Conservation (phyloP, 2,888 invertebrate genomes). For the Caradrina clavipalpis region DNA sequence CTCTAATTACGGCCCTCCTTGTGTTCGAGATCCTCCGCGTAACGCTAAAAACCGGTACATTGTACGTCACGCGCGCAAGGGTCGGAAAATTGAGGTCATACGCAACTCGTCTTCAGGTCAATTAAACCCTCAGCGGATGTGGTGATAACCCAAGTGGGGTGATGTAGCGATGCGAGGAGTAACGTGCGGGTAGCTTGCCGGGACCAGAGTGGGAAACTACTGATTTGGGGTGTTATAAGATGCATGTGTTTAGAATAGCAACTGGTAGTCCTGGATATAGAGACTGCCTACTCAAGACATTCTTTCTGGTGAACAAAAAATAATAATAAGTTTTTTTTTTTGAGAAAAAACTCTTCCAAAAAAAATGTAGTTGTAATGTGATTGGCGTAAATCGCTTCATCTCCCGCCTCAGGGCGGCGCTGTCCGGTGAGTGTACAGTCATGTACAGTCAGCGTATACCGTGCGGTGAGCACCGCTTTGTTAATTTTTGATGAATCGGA, state of each 20-base stretch:
- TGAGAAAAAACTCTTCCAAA: neutral
- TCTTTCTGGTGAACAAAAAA: neutral
- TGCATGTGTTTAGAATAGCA: neutral
- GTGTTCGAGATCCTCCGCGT: constrained; percentile 43
- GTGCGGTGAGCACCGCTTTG: constrained; percentile 69
- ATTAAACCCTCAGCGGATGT: constrained; percentile 74
- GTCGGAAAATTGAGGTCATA: constrained; percentile 79
- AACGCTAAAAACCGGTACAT: constrained; percentile 72
- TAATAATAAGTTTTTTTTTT: neutral
- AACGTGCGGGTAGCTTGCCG: neutral
- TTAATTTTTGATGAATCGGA: constrained; percentile 78
- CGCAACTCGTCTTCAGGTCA: constrained; percentile 79
- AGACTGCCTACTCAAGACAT: no score
- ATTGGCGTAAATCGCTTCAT: constrained; percentile 30
- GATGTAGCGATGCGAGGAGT: constrained; percentile 43
- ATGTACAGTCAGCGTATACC: constrained; percentile 63
- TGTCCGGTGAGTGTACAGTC: constrained; percentile 51
- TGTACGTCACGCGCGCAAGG: constrained; percentile 68
- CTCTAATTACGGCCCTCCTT: constrained; percentile 48
- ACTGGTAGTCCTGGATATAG: neutral
- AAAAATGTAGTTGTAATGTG: neutral
- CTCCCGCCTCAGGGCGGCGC: constrained; percentile 7
- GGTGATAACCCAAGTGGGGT: constrained; percentile 50
- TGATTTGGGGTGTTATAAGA: neutral
- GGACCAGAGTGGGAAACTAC: neutral